Evolutionary conservation across 2,113 vertebrate species (phyloP).

Genomic region (Paracanthobrama guichenoti): DNA sequence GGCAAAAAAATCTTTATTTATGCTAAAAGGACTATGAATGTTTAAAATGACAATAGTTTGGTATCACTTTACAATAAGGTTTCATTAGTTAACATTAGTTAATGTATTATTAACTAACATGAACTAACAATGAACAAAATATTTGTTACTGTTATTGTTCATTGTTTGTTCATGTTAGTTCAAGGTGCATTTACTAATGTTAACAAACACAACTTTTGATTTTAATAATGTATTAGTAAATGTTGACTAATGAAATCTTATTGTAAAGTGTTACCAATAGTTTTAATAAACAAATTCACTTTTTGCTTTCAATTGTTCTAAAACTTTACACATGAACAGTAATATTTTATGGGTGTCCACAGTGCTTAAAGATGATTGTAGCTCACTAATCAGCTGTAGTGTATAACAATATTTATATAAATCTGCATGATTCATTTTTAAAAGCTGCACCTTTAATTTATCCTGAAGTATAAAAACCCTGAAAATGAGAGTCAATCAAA

Average conservation of each 20-base stretch:
- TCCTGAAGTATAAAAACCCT: background rate
- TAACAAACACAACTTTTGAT: too few relatives aligned
- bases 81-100: too few relatives aligned
- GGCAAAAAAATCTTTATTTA: background rate
- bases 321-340: background rate
- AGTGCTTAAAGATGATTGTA: background rate
- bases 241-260: too few relatives aligned
- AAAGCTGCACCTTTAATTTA: background rate
- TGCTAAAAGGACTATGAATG: background rate
- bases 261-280: background rate
- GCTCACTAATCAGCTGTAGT: background rate
- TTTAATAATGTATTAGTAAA: too few relatives aligned
- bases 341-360: background rate
- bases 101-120: too few relatives aligned
- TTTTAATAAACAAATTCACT: background rate
- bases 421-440: background rate
- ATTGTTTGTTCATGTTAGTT: too few relatives aligned
- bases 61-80: too few relatives aligned
- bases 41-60: background rate
- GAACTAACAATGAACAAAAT: too few relatives aligned
- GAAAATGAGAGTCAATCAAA: background rate
- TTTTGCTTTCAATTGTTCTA: background rate
- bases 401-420: background rate
- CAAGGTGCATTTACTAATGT: too few relatives aligned
- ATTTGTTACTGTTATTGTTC: too few relatives aligned